phyloP scores from a whole-genome alignment of 1,140 invertebrate species.

The Telenomus remus region DNA sequence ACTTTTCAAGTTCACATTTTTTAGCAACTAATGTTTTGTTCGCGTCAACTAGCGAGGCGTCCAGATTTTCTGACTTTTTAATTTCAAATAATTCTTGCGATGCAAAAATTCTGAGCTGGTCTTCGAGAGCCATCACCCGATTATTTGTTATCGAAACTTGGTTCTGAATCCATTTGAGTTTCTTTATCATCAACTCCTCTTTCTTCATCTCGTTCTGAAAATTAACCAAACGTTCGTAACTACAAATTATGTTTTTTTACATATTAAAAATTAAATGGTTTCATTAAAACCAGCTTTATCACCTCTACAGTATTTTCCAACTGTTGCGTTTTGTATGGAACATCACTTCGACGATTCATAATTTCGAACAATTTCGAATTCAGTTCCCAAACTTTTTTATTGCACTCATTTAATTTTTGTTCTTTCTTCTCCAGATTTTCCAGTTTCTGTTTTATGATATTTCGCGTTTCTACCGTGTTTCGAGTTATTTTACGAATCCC shows the following conservation, averaged over 20 bases:
- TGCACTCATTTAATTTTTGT: constrained; percentile 58
- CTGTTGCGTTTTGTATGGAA: constrained; percentile 66
- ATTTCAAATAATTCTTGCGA: constrained; percentile 58
- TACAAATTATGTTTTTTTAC: too few relatives aligned
- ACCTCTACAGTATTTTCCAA: constrained; percentile 71
- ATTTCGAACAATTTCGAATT: constrained; percentile 61
- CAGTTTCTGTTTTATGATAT: constrained; percentile 60
- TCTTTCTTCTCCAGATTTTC: constrained; percentile 59
- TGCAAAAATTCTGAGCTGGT: constrained; percentile 59
- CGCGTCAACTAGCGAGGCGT: constrained; percentile 29
- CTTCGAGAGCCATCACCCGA: constrained; percentile 60
- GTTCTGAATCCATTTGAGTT: constrained; percentile 61
- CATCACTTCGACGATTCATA: constrained; percentile 61
- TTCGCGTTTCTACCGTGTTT: constrained; percentile 52
- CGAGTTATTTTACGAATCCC: constrained; percentile 55
- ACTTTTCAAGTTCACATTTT: constrained; percentile 68
- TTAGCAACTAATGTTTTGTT: constrained; percentile 67
- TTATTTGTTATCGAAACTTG: constrained; percentile 48
- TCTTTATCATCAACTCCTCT: constrained; percentile 55
- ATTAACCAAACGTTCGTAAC: constrained; percentile 15
- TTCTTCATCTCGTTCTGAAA: constrained; percentile 68
- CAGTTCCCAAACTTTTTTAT: constrained; percentile 62
- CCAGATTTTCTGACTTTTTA: constrained; percentile 61
- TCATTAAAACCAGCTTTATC: constrained; percentile 10
- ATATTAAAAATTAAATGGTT: too few relatives aligned